Evolutionary conservation across 2,113 vertebrate species (phyloP).

Genomic region (Chamaetylas fuelleborni): DNA sequence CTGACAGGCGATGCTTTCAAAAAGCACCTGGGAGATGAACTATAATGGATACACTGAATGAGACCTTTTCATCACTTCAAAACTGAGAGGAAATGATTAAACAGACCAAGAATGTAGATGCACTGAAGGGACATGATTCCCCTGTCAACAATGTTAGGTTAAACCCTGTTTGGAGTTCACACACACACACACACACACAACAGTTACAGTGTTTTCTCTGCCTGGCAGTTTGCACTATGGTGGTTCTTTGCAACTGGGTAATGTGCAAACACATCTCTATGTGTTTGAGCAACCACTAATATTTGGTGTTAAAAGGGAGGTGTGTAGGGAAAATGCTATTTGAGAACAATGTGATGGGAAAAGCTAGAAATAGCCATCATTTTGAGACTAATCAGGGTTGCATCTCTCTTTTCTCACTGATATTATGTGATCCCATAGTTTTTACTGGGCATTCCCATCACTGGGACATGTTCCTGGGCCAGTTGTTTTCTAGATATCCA

Average conservation of each 20-base stretch:
- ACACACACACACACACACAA: neutral
- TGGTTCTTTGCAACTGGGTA: slow-evolving; percentile 6
- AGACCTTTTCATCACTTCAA: neutral
- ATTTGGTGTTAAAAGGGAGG: slow-evolving; percentile 17
- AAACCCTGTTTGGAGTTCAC: slow-evolving; percentile 46
- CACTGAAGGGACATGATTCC: slow-evolving; percentile 34
- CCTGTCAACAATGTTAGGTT: slow-evolving; percentile 21
- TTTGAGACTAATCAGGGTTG: neutral
- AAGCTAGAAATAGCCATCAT: neutral
- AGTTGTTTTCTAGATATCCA: slow-evolving; percentile 15
- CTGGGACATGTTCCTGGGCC: neutral
- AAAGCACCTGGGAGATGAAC: slow-evolving; percentile 86
- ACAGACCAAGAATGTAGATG: slow-evolving; percentile 36
- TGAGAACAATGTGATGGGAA: neutral
- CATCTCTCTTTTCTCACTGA: slow-evolving; percentile 2
- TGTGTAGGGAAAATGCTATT: neutral
- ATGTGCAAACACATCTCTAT: neutral
- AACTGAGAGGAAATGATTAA: slow-evolving; percentile 23
- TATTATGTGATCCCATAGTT: neutral
- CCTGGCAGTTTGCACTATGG: neutral
- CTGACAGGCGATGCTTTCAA: slow-evolving; percentile 90
- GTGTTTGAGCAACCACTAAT: neutral
- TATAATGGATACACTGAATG: slow-evolving; percentile 76
- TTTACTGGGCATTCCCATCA: neutral
- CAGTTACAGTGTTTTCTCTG: slow-evolving; percentile 25